Evolutionary conservation across 2,888 invertebrate genomes (phyloP).

Genomic region (Himalopsyche anomala): DNA sequence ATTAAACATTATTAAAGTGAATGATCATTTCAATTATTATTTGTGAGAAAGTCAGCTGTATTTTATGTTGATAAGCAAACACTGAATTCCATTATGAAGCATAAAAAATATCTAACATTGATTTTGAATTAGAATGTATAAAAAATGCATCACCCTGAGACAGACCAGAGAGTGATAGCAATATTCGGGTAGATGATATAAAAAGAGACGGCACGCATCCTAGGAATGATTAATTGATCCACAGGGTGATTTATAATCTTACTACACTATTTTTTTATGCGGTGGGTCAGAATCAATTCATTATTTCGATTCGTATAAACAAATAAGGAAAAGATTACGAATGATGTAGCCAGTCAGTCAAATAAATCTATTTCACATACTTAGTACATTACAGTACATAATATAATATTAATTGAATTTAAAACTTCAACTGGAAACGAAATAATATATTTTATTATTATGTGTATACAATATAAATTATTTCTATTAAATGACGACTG

Average conservation of each 20-base stretch:
- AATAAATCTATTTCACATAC: no score
- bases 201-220: neutral
- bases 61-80: neutral
- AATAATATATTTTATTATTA: no score
- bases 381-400: no score
- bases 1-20: neutral
- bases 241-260: slow-evolving; percentile 44
- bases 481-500: no score
- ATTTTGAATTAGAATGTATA: slow-evolving; percentile 26
- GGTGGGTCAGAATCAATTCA: slow-evolving; percentile 9
- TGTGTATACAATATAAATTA: no score
- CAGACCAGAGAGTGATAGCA: neutral
- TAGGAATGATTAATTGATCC: slow-evolving; percentile 46
- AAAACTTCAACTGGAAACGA: no score
- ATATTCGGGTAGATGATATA: neutral
- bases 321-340: slow-evolving; percentile 18
- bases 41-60: slow-evolving; percentile 9
- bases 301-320: slow-evolving; percentile 11
- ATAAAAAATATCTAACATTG: slow-evolving; percentile 13
- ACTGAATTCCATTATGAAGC: slow-evolving; percentile 1
- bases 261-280: slow-evolving; percentile 17
- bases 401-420: no score
- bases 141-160: slow-evolving; percentile 24
- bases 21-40: slow-evolving; percentile 14
- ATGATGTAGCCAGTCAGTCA: no score